Base-by-base conservation (phyloP, 2,888 invertebrate genomes). In the Acrobasis suavella region DNA sequence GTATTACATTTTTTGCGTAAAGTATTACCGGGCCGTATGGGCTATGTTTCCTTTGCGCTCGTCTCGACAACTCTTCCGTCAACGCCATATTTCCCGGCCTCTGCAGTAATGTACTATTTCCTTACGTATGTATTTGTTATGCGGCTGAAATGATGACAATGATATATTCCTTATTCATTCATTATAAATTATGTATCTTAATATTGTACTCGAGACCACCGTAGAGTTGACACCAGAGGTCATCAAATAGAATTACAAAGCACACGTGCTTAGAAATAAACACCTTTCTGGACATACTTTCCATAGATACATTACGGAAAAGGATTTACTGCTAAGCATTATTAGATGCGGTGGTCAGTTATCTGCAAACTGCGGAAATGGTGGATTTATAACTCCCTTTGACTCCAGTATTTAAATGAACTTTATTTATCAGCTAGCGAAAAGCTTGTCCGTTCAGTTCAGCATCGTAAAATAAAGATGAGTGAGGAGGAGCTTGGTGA, bases 301-400 rank as follows among this genome's bases (percentile, higher is more conserved):
- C 22, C n/a, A 37, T 50, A 9, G 32, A 52, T 14, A 12, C n/a
- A 52, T 52, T n/a, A 14, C n/a, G 52, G 37, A 37, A 51, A 3
- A 52, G 7, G 52, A 52, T 52, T 52, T 52, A 52, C 37, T n/a
- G 52, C 74, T 6, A 55, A 9, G 16, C 55, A 54, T 54, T 54
- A 54, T 51, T 37, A 37, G 16, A 14, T 55, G 55, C 39, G 55
- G 16, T 39, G 55, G 39, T 16, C 55, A 39, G 55, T 55, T 55
- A 39, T 16, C 9, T 32, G 14, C 15, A n/a, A 55, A 39, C 16
- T 39, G 55, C 15, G 54, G 54, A 54, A 46, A 54, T 54, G 38
- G 37, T 15, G 37, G n/a, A n/a, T 52, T 52, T 52, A 52, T 52
- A 39, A 5, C 55, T 17, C 38, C 55, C 39, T 55, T 55, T 55